Base-by-base conservation (phyloP, 2,113 vertebrate species). In the Desmodus rotundus region DNA sequence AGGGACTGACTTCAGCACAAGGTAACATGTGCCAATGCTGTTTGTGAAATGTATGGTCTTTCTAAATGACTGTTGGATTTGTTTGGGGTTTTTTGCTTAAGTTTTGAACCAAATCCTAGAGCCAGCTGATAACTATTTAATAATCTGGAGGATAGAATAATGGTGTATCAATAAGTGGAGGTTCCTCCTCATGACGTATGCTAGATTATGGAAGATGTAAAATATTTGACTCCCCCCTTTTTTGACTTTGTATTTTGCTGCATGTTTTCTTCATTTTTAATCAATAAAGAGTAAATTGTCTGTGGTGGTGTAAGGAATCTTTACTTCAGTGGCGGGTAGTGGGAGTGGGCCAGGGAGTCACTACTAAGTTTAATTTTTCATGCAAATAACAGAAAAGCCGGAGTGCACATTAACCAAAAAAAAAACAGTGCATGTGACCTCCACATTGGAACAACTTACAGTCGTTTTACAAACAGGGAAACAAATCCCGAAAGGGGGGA, bases 181-280 rank as follows among this genome's bases (percentile, higher is more conserved):
- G 92, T 97, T 97, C 97, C 97, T 98, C 98, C 96, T 98, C 95
- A 98, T 96, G 93, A 97, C 94, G 88, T 98, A 95, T 97, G 98
- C 98, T 98, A 98, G 98, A 98, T 98, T 97, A 98, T 96, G 98
- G 95, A 98, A 98, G 98, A 98, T 99, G 98, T 99, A 99, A 98
- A 98, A 98, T 99, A 98, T 98, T 98, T 98, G 93, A 98, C 98
- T 98, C 97, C 97, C 94, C 97, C 54, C 83, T 98, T 97, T 98
- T 98, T 98, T 98, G 97, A 98, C 98, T 99, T 99, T 99, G 98
- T 98, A 99, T 98, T 99, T 99, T 98, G 98, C 98, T 99, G 99
- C 99, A 99, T 99, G 99, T 99, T 98, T 98, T 98, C 98, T 98
- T 99, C 98, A 98, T 99, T 99, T 99, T 99, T 98, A 99, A 99